Base-by-base conservation (phyloP, 2,113 vertebrate genomes). In the Aleadryas rufinucha region DNA sequence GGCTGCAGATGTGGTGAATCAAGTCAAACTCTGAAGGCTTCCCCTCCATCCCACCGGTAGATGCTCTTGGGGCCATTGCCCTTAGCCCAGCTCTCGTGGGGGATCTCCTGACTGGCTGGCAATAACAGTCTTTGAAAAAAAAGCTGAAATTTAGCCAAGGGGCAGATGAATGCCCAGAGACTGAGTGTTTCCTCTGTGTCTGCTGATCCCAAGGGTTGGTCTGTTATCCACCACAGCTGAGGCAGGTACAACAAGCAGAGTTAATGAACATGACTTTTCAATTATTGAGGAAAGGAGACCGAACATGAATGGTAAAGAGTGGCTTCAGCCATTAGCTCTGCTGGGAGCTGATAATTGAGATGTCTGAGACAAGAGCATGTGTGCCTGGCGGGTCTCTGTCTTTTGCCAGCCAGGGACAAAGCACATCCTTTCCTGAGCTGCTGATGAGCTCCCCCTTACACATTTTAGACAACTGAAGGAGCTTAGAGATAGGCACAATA, bases 41-140 rank as follows among this genome's bases (percentile, higher is more conserved):
- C 10, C 12, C 13, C 14, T 82, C 27, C 57, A 37, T 37, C 22
- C 54, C 47, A 28, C 0, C 3, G 37, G 18, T 0, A 3, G 42
- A 21, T 13, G 22, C 6, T 44, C 13, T 7, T 66, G 26, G 20
- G 50, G 13, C 17, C 16, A 8, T 7, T 39, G 27, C 35, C 49
- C 49, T 45, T 10, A 53, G 66, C 23, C 18, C 44, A 56, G 17
- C 39, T 59, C 33, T 75, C 1, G 1, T 2, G 3, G 33, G 35
- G 33, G 33, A 59, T 54, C 70, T 42, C 13, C 5, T 41, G 52
- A 24, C 14, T 42, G 30, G 30, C 33, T 75, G 42, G 20, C 14
- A 44, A 53, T 3, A 41, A 21, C 45, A 54, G 16, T 56, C 28
- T 61, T 70, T 57, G 12, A 11, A 60, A 53, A 81, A 33, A 11